phyloP scores from a whole-genome alignment of 1,140 invertebrate species.

The Rhopalosiphum maidis region DNA sequence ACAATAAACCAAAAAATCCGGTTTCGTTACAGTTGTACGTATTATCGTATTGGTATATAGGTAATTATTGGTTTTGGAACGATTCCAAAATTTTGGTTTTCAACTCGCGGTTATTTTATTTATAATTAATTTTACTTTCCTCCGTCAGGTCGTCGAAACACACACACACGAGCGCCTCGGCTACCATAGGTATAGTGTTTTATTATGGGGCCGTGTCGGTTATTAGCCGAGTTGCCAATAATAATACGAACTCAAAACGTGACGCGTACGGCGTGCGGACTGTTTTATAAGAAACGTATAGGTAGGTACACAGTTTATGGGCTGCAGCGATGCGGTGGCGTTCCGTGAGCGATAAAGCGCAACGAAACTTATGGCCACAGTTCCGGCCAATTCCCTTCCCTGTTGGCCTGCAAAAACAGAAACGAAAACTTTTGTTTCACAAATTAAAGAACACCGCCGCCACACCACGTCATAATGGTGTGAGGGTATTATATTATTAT shows the following conservation, averaged over 20 bases:
- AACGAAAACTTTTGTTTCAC: slow-evolving; percentile 13
- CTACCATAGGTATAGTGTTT: background rate
- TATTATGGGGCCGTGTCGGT: background rate
- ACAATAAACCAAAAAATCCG: background rate
- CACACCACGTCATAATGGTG: background rate
- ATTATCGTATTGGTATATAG: too few species aligned
- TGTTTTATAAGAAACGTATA: background rate
- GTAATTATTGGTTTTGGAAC: background rate
- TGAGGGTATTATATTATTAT: background rate
- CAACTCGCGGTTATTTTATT: background rate
- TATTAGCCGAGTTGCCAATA: slow-evolving; percentile 26
- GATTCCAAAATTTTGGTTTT: background rate
- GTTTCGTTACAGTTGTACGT: background rate
- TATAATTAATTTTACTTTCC: slow-evolving; percentile 6
- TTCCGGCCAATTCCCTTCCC: slow-evolving; percentile 41
- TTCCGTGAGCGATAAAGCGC: slow-evolving; percentile 36
- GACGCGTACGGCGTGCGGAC: background rate
- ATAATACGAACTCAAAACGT: slow-evolving; percentile 14
- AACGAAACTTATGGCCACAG: slow-evolving; percentile 37
- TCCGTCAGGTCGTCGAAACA: background rate
- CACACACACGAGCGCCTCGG: too few species aligned
- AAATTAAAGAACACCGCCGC: slow-evolving; percentile 9
- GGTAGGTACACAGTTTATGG: slow-evolving; percentile 1
- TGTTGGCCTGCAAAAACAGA: background rate
- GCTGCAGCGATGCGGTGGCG: background rate